phyloP scores from a whole-genome alignment of 2,113 vertebrate genomes.

The Toxostoma redivivum region DNA sequence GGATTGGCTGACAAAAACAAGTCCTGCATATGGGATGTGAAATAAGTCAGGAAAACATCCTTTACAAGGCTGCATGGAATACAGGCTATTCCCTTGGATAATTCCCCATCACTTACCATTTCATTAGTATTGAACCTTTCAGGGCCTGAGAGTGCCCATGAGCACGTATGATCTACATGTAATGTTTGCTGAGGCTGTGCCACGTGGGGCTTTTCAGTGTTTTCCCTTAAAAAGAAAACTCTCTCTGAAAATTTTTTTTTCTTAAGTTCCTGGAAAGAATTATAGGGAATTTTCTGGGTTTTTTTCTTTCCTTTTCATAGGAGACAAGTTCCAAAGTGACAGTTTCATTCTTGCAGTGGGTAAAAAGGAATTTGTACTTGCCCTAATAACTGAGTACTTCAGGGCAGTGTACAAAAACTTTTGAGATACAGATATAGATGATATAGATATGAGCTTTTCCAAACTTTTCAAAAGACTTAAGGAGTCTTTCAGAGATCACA shows the following conservation, averaged over 20 bases:
- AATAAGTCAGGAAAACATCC: not conserved
- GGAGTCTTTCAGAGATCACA: not conserved
- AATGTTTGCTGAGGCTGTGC: not conserved
- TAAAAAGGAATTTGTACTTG: not conserved
- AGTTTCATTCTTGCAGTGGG: not conserved
- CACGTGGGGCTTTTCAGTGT: not conserved
- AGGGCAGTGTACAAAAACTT: not conserved
- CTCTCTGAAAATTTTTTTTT: not conserved
- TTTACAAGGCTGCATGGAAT: not conserved
- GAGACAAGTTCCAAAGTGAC: not conserved
- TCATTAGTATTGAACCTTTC: not conserved
- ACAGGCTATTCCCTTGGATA: not conserved
- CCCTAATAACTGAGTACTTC: not conserved
- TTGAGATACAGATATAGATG: not conserved
- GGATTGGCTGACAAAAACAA: not conserved
- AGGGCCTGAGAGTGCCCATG: not conserved
- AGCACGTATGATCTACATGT: too few relatives aligned
- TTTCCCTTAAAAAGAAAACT: not conserved
- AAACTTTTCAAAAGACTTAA: not conserved
- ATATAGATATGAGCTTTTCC: not conserved
- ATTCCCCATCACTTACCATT: not conserved
- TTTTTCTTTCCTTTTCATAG: not conserved
- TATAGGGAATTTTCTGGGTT: not conserved
- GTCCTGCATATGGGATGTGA: not conserved
- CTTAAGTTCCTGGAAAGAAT: not conserved